phyloP scores from a whole-genome alignment of 2,797 vertebrate species.

The Eulemur mongoz region DNA sequence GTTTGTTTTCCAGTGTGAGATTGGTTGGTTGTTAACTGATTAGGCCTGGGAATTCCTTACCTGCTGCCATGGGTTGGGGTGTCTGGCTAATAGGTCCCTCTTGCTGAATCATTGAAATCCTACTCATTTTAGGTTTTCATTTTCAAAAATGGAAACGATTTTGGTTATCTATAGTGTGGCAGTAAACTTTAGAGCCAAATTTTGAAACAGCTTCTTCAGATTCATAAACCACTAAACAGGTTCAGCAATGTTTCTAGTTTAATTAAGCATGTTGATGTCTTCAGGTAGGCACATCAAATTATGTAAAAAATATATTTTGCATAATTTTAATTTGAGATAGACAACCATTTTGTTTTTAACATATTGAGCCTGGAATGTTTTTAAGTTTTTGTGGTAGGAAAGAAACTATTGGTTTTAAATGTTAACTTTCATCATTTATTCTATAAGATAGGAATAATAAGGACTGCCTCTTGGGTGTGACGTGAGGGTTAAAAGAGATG shows the following conservation, averaged over 20 bases:
- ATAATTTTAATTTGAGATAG: background rate
- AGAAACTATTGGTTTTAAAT: background rate
- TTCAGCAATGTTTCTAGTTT: background rate
- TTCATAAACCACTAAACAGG: background rate
- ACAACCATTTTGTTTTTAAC: conserved; percentile 3
- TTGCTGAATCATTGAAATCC: conserved; percentile 1
- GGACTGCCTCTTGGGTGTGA: background rate
- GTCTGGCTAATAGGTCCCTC: background rate
- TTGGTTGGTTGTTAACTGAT: conserved; percentile 23
- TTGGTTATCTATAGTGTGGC: background rate
- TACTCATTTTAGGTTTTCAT: background rate
- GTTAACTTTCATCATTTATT: background rate
- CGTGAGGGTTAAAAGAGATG: background rate
- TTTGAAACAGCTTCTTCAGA: background rate
- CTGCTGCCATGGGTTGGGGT: background rate
- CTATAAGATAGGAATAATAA: background rate
- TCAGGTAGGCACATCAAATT: background rate
- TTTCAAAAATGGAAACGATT: conserved; percentile 32
- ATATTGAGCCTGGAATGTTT: background rate
- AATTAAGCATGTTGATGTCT: conserved; percentile 10
- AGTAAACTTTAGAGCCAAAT: background rate
- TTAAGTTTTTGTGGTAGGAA: background rate
- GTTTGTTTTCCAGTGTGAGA: conserved; percentile 50
- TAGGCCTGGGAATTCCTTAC: conserved; percentile 18
- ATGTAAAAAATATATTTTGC: background rate